These are phyloP conservation scores for Hipparchia sbordonii DNA, from an alignment of 2,888 invertebrate genomes.

Conservation along the genomic window DNA sequence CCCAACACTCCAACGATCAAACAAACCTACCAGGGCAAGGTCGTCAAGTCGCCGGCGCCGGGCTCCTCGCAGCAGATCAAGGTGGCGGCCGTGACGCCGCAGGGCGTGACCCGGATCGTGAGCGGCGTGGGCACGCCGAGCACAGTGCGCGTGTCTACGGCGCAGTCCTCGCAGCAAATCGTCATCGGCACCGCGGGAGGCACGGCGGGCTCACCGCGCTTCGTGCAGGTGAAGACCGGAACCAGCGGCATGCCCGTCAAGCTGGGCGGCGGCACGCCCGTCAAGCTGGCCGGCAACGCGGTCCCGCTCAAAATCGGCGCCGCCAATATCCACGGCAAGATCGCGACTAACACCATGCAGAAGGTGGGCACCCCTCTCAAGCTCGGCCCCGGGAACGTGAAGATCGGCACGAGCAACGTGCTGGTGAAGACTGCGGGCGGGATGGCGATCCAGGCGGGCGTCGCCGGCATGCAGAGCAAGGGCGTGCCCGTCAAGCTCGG, in stretches of 20 bases:
- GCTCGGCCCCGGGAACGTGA: constrained; percentile 73
- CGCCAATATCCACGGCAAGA: constrained; percentile 70
- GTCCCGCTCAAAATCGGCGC: constrained; percentile 74
- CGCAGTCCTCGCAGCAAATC: constrained; percentile 71
- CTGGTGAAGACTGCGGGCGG: constrained; percentile 74
- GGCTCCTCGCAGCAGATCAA: constrained; percentile 73
- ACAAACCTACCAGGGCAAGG: constrained; percentile 65
- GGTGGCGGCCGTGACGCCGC: constrained; percentile 71
- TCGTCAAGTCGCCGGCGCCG: constrained; percentile 62
- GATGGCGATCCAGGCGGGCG: constrained; percentile 65
- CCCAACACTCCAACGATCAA: constrained; percentile 67
- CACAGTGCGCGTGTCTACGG: constrained; percentile 68
- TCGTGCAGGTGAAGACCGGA: constrained; percentile 74
- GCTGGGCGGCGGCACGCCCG: constrained; percentile 65
- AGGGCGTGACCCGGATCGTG: constrained; percentile 73
- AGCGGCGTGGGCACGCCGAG: constrained; percentile 67
- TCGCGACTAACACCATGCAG: constrained; percentile 60
- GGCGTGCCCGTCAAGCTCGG: constrained; percentile 73
- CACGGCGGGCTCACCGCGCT: constrained; percentile 65
- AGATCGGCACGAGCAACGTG: constrained; percentile 75
- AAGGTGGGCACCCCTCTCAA: constrained; percentile 72
- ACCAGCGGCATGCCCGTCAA: constrained; percentile 65
- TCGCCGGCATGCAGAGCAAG: constrained; percentile 62
- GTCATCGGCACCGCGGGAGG: constrained; percentile 62
- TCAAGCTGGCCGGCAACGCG: constrained; percentile 66